Percentiles rank a stretch among this genome's conserved stretches.
Conservation (phyloP, 2,888 invertebrate species). For the Lycocerus yunnanus region DNA sequence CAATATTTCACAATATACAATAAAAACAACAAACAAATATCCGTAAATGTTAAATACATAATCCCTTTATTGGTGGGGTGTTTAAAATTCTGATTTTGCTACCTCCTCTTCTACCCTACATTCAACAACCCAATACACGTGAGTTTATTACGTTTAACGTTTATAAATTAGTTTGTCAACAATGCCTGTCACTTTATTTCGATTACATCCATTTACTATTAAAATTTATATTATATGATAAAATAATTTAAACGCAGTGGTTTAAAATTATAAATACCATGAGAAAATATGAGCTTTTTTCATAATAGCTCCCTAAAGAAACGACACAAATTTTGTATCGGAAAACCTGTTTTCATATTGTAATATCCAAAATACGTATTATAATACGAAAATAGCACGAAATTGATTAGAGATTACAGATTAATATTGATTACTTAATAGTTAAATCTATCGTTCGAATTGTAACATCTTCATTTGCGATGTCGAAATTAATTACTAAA, state of each 20-base stretch:
- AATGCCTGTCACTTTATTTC: not conserved
- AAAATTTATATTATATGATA: not conserved
- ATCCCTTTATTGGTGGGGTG: not conserved
- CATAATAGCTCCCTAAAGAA: slow-evolving; percentile 2
- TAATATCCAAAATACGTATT: not conserved
- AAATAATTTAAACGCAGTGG: not conserved
- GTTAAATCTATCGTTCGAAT: slow-evolving; percentile 15
- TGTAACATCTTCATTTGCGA: slow-evolving; percentile 24
- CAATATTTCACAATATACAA: not conserved
- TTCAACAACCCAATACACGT: not conserved
- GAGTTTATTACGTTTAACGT: not conserved
- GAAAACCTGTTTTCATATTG: not conserved
- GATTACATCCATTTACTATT: not conserved
- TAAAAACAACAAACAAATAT: not conserved
- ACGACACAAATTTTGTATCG: slow-evolving; percentile 1
- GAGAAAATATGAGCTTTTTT: slow-evolving; percentile 1
- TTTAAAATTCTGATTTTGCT: not conserved
- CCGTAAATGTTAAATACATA: not conserved
- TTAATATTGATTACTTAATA: slow-evolving; percentile 14
- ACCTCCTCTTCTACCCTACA: not conserved
- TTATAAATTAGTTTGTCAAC: not conserved
- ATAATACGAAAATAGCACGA: not conserved
- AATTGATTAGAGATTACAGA: not conserved
- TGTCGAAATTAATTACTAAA: slow-evolving; percentile 21
- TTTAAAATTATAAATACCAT: not conserved